Evolutionary conservation across 2,797 vertebrate species (phyloP).

Genomic region (Anguilla anguilla): DNA sequence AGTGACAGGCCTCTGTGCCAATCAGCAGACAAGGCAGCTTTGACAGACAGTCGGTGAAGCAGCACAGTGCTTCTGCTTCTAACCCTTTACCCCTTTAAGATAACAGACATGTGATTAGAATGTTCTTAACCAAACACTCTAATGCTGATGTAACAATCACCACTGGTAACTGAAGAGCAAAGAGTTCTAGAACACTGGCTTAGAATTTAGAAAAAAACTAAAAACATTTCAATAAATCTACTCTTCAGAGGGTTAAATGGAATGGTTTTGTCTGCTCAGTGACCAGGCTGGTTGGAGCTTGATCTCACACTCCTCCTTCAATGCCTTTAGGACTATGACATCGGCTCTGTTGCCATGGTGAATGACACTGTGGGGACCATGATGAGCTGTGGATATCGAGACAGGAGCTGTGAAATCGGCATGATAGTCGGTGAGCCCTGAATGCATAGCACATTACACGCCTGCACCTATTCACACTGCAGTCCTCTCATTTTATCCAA

Average conservation of each 20-base stretch:
- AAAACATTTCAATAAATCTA: no score
- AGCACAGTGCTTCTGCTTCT: no score
- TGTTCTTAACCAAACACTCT: no score
- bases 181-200: no score
- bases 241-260: neutral
- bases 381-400: slow-evolving; percentile 75
- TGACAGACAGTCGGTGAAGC: neutral
- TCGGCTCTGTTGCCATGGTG: slow-evolving; percentile 78
- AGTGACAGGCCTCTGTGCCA: slow-evolving; percentile 36
- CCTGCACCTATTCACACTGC: neutral
- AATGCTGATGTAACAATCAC: no score
- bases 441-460: neutral
- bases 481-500: neutral
- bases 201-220: no score
- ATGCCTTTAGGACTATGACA: slow-evolving; percentile 60
- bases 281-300: neutral
- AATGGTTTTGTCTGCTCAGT: neutral
- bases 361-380: slow-evolving; percentile 84
- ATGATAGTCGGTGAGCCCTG: slow-evolving; percentile 75
- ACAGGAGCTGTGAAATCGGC: slow-evolving; percentile 75
- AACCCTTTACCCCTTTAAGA: no score
- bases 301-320: neutral
- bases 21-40: neutral
- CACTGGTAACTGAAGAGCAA: no score
- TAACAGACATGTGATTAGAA: no score